Evolutionary conservation across 2,888 invertebrate genomes (phyloP).

Genomic region (Rhagium mordax): DNA sequence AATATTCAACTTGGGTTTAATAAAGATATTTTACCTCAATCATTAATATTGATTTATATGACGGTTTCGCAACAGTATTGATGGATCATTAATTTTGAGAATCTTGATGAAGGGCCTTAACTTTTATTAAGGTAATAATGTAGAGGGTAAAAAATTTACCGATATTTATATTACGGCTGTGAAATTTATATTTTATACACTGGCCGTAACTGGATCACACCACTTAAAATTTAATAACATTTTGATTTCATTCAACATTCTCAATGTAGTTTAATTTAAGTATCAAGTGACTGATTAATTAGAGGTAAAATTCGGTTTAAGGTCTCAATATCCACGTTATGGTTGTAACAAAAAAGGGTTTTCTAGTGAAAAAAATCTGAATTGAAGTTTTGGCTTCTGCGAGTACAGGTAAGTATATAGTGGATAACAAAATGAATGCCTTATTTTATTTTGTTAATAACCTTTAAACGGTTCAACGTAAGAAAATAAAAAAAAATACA

Average conservation of each 20-base stretch:
- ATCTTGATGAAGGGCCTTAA: slow-evolving; percentile 18
- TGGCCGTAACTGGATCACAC: not conserved
- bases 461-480: too few species aligned
- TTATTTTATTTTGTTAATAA: too few species aligned
- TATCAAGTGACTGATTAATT: too few species aligned
- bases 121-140: slow-evolving; percentile 24
- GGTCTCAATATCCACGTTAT: too few species aligned
- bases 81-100: slow-evolving; percentile 23
- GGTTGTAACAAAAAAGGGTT: too few species aligned
- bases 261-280: too few species aligned
- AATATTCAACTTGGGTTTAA: slow-evolving; percentile 28
- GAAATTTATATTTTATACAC: not conserved
- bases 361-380: too few species aligned
- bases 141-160: slow-evolving; percentile 16
- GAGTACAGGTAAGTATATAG: too few species aligned
- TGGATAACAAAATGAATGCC: too few species aligned
- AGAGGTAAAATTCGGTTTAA: too few species aligned
- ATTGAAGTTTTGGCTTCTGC: too few species aligned
- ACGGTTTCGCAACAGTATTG: slow-evolving; percentile 32
- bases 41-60: slow-evolving; percentile 48
- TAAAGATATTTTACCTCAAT: slow-evolving; percentile 38
- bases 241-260: not conserved
- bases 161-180: slow-evolving; percentile 11
- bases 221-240: not conserved
- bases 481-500: too few species aligned